Evolutionary conservation across 2,888 invertebrate genomes (phyloP), one percentile per base, ranked within the genome.

Genomic region (Chromoteleia sp.): DNA sequence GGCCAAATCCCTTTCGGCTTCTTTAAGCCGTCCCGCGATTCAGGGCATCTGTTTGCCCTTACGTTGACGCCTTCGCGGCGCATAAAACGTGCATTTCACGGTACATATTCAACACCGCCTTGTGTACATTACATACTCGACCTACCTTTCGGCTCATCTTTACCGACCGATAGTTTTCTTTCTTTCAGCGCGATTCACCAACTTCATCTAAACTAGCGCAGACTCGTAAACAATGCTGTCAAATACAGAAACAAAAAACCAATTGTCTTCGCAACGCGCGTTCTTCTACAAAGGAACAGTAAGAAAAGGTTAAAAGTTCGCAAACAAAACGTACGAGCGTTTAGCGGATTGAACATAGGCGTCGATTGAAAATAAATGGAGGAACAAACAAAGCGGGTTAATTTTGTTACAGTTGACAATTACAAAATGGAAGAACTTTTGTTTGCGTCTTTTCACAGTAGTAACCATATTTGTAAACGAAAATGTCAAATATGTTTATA

Each of bases 1-100:
- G 63, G 52, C 75, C 75, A 65, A 75, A 75, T 80, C 41, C 36
- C 71, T 45, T 56, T 43, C 54, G 15, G 65, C 67, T 36, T 33
- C 68, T 65, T 50, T 76, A 50, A 39, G 29, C 45, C 14, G 41
- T n/a, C 2, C 15, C 15, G 33, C 2, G 61, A 15, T 41, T 41
- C 39, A 52, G 41, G 7, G 10, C 25, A 70, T 59, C 50, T 70
- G 52, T 71, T 61, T 71, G 39, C 59, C 19, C 39, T 39, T 61
- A 50, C 15, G 50, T 52, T 52, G 59, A 59, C 58, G 21, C 67
- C 41, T 43, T 15, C 10, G 30, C 3, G 14, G 25, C 21, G 19
- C 30, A 71, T 29, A 71, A 59, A 71, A 61, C 39, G 10, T 71
- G 59, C 36, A 52, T 50, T 61, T 41, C 36, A 41, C 41, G 36